Base-by-base conservation (phyloP, 2,888 invertebrate genomes). In the Pyrochroa serraticornis region DNA sequence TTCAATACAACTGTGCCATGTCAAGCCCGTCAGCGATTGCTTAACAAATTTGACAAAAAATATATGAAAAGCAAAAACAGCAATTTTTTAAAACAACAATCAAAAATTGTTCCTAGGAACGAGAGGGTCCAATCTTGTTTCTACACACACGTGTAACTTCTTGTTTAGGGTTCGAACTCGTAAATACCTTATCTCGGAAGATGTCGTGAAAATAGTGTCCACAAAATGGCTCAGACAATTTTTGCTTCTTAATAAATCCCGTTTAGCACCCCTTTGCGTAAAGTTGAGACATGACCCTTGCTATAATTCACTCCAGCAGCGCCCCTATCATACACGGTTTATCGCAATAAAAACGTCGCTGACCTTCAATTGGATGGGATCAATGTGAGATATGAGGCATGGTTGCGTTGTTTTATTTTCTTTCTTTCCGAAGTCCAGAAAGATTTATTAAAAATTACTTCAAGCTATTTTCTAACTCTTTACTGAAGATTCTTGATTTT, bases 231-330 rank as follows among this genome's bases (percentile, higher is more conserved):
- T 51, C 51, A 44, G 66, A 67, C 68, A 68, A 69, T 70, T 72
- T 71, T 67, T 64, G 63, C 58, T 70, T 67, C 65, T 69, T 69
- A 70, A 74, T 74, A 74, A 74, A 74, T 74, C 71, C 68, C 63
- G 58, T 68, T 71, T 71, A 71, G 68, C 62, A 66, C 63, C 65
- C 71, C 68, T 69, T 50, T 58, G 70, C 63, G 69, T 58, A 64
- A 69, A 66, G 58, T 68, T 71, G 59, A 55, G 65, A 61, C 65
- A 61, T 56, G 62, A 62, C 62, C 69, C 67, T 59, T 58, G 59
- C 65, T 57, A 69, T 71, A 71, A 65, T 70, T 71, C 68, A 68
- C 64, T 44, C 56, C 47, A 53, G 55, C 22, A 22, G 22, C 51
- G 55, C 62, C 66, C 68, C 57, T 57, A 39, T 63, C 58, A 64